Percentiles rank a stretch among this genome's conserved stretches.
Conservation (phyloP, 2,888 invertebrate genomes). For the Agriotes lineatus region DNA sequence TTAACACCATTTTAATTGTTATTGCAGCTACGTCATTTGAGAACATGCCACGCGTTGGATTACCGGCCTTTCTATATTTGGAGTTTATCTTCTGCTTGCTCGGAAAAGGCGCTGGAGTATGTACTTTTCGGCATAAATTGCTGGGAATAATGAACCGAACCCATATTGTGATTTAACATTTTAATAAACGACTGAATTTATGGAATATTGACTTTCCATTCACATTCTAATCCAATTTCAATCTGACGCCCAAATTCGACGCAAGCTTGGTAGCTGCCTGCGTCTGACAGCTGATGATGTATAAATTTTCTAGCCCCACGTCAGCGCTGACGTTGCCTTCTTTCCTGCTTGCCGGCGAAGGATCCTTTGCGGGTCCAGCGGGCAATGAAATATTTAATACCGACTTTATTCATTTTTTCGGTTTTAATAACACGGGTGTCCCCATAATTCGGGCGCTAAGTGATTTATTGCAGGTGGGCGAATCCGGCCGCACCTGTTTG, state of each 20-base stretch:
- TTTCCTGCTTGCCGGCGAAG: not conserved
- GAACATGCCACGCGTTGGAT: no score
- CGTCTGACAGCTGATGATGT: constrained; percentile 34
- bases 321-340: constrained; percentile 21
- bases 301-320: constrained; percentile 30
- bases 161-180: constrained; percentile 27
- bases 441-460: not conserved
- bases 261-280: constrained; percentile 29
- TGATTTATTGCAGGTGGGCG: constrained; percentile 14
- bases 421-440: constrained; percentile 26
- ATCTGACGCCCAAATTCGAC: constrained; percentile 28
- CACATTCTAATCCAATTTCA: constrained; percentile 37
- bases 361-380: not conserved
- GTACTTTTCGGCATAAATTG: constrained; percentile 13
- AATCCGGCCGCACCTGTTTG: constrained; percentile 16
- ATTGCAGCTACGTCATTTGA: no score
- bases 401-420: constrained; percentile 21
- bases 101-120: no score
- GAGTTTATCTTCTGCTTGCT: no score
- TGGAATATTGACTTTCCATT: constrained; percentile 39
- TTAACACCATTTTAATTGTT: no score
- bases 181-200: constrained; percentile 36
- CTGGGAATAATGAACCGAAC: constrained; percentile 25
- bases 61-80: no score
- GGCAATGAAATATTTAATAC: constrained; percentile 30